Evolutionary conservation across 92 coral and sea anemone species (phyloP), one percentile per base, ranked within the genome.

Genomic region (Siderastrea siderea): DNA sequence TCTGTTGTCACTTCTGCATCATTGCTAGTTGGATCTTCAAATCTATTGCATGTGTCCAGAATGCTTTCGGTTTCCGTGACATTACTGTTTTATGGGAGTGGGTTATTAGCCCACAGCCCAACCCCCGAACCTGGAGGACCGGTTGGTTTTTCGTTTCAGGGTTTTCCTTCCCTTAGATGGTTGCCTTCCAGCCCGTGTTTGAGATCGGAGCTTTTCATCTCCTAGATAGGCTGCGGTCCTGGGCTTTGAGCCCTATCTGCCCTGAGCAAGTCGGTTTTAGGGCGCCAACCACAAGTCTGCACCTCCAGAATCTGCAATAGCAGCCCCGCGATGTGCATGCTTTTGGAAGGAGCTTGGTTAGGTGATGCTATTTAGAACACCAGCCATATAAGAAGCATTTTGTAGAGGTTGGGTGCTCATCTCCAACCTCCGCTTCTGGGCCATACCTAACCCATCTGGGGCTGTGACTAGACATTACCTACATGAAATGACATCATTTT

Each of bases 211-310:
- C 16, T 71, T 48, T 49, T n/a, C 44, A 62, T 52, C 68, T 62
- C 68, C 68, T 62, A 14, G 26, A 62, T 13, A 62, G 68, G 68
- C 26, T 17, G 68, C 68, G 7, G 0, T 1, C 57, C 58, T 71
- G 15, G 26, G 16, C 13, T 46, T 47, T 1, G 59, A 71, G 76
- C 58, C 58, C 43, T n/a, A 14, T 49, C 43, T 71, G 38, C 54
- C 76, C 76, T 2, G 26, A 71, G 76, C 43, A 15, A 15, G 76
- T 50, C 47, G 76, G 26, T 71, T 71, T 71, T 47, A 71, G 51
- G 57, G 55, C 75, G 2, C 57, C 75, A 71, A n/a, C 57, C 71
- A 67, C 71, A 2, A 45, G 71, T 57, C 75, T 17, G 8, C 55
- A 46, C 75, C 75, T 48, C 1, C 55, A 48, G 54, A 70, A 12